These are phyloP conservation scores for Catharus ustulatus DNA, from an alignment of 2,797 vertebrate species.

Conservation along the genomic window DNA sequence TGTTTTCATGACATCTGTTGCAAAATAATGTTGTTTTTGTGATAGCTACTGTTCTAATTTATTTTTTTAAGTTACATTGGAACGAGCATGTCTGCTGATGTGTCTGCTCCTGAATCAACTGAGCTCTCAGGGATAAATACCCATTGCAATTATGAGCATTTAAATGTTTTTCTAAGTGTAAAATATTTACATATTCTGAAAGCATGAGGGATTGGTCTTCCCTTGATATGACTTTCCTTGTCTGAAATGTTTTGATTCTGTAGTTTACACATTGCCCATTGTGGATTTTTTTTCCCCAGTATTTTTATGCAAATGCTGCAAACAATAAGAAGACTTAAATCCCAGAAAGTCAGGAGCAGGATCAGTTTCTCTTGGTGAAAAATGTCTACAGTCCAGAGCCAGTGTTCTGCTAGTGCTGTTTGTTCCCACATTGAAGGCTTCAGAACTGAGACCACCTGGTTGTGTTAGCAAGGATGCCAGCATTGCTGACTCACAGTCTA, in stretches of 20 bases:
- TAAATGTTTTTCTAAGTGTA: neutral
- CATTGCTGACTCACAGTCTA: neutral
- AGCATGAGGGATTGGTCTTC: neutral
- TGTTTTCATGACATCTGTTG: neutral
- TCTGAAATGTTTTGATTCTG: neutral
- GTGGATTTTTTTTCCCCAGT: neutral
- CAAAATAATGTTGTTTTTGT: neutral
- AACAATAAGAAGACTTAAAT: neutral
- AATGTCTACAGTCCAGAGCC: neutral
- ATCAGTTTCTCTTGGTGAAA: neutral
- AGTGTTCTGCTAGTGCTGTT: neutral
- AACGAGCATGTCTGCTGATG: accelerated
- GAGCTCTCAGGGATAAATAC: neutral
- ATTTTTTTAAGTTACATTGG: neutral
- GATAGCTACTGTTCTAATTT: neutral
- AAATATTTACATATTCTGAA: neutral
- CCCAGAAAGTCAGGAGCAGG: neutral
- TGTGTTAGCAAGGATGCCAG: neutral
- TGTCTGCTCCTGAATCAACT: neutral
- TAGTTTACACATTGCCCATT: neutral
- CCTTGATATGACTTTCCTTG: neutral
- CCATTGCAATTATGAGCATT: neutral
- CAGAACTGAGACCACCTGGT: neutral
- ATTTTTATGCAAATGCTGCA: neutral
- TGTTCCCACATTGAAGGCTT: neutral